These are phyloP conservation scores for Vespertilio murinus DNA, from an alignment of 2,797 vertebrate genomes.

Conservation along the genomic window DNA sequence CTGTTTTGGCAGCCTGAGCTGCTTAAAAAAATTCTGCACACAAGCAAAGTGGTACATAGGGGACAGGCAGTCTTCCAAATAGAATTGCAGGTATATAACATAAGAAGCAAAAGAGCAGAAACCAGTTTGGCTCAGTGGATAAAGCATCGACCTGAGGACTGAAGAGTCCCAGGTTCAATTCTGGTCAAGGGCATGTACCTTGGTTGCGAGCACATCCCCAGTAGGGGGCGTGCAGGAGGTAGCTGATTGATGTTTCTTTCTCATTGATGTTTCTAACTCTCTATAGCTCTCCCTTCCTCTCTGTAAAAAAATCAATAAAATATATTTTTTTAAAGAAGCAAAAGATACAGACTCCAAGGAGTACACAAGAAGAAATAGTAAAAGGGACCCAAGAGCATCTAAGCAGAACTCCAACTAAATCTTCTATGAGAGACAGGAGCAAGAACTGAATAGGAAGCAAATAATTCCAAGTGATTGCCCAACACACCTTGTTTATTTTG, in stretches of 20 bases:
- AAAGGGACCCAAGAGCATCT: neutral
- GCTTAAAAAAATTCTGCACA: neutral
- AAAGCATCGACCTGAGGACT: too few relatives aligned
- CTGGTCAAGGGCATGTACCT: too few relatives aligned
- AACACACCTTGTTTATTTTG: neutral
- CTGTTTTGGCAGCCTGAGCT: neutral
- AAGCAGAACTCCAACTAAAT: neutral
- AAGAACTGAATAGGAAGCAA: neutral
- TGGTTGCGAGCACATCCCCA: too few relatives aligned
- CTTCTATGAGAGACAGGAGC: neutral
- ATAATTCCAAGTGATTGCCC: neutral
- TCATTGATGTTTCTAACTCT: too few relatives aligned
- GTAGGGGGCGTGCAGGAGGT: too few relatives aligned
- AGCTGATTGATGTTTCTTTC: too few relatives aligned
- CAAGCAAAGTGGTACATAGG: neutral
- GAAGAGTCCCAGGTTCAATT: too few relatives aligned
- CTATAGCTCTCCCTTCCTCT: too few relatives aligned
- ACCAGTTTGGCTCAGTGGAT: too few relatives aligned
- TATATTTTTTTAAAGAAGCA: too few relatives aligned
- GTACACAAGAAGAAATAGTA: neutral
- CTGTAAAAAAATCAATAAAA: too few relatives aligned
- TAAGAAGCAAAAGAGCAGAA: neutral
- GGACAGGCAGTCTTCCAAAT: neutral
- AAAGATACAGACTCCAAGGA: neutral
- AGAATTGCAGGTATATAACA: neutral